Evolutionary conservation across 2,113 vertebrate species (phyloP).

Genomic region (Sylvilagus bachmani): DNA sequence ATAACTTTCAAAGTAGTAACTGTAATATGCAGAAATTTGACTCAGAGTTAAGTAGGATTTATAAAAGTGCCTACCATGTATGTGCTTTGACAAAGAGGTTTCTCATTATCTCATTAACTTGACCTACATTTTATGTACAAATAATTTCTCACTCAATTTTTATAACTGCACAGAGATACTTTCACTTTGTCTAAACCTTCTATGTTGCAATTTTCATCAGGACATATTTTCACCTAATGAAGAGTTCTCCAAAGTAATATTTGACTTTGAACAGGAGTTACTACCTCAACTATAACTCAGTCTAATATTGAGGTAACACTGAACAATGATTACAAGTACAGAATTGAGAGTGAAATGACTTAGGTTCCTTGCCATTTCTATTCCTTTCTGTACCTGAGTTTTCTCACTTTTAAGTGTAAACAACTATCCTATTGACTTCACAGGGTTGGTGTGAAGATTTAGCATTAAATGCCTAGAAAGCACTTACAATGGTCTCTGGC

Average conservation of each 20-base stretch:
- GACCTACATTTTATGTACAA: neutral
- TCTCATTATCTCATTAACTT: neutral
- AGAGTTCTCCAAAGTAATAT: neutral
- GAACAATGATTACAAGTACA: neutral
- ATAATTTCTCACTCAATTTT: neutral
- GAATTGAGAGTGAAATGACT: neutral
- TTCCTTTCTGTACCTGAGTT: neutral
- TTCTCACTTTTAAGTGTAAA: neutral
- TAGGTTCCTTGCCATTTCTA: neutral
- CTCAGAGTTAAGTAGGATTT: neutral
- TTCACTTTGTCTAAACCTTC: neutral
- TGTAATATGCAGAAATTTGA: neutral
- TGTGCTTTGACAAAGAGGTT: neutral
- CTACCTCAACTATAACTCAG: neutral
- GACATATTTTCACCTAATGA: neutral
- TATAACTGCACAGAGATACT: neutral
- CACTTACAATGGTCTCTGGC: neutral
- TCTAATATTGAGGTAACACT: neutral
- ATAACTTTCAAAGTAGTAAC: neutral
- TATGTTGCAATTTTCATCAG: neutral
- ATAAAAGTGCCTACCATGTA: neutral
- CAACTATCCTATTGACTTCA: fast-evolving
- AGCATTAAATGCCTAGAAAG: neutral
- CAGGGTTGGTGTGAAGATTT: neutral
- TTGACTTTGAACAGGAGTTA: neutral